Base-by-base conservation (phyloP, 1,140 invertebrate genomes). In the Euura saliciscinereae region DNA sequence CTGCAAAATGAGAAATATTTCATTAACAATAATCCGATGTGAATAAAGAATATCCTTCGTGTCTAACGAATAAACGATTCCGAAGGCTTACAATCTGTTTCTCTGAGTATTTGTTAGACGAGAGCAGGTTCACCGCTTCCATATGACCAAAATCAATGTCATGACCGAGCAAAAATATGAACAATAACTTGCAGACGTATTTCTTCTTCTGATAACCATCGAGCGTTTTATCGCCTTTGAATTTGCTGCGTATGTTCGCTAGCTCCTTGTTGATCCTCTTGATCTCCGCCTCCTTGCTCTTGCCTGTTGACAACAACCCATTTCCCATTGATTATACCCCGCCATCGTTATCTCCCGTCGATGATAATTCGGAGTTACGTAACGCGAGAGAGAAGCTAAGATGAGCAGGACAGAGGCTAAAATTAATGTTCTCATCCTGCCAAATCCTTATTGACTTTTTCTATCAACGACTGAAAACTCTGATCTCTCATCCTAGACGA, bases 201-300 rank as follows among this genome's bases (percentile, higher is more conserved):
- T 99, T 99, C 90, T 99, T 99, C 90, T 99, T 99, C 85, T 99
- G 98, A 87, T 99, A 99, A 28, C 99, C 99, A 91, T 99, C 99
- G 46, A 99, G 89, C 45, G 99, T 99, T 91, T 99, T 99, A 87
- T 99, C 99, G 72, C 98, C 98, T 94, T 99, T 99, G 85, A 99
- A 99, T 91, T 99, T 99, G 82, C 98, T 99, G 76, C 99, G 90
- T 86, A 99, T 99, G 87, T 99, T 99, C 65, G 99, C 98, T 80
- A 99, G 88, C 89, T 99, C 99, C 88, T 99, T 99, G 86, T 99
- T 99, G 86, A 99, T 99, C 85, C 99, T 92, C 87, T 99, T 99
- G 77, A 99, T 95, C 91, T 99, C 99, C 45, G 98, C 98, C 90
- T 99, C 99, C 92, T 99, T 99, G 87, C 98, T 99, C 92, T 99